Evolutionary conservation across 2,797 vertebrate species (phyloP).

Genomic region (Pipistrellus pygmaeus): DNA sequence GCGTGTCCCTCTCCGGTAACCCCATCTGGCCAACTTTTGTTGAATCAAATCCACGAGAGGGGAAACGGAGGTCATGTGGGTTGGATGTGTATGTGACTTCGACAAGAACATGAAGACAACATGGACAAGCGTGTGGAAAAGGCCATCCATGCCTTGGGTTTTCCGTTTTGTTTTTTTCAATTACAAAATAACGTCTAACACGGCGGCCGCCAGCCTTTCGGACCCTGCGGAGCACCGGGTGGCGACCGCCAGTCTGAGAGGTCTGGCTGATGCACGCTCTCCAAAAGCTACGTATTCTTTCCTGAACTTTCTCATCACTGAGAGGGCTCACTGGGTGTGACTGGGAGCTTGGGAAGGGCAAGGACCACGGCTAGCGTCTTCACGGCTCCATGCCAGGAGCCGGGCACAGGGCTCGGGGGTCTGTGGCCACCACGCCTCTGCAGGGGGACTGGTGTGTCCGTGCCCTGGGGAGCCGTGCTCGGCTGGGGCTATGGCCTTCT

Average conservation of each 20-base stretch:
- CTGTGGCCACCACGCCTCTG: background rate
- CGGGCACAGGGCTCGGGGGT: background rate
- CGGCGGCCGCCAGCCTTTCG: no score
- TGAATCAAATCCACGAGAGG: background rate
- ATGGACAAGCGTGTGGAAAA: background rate
- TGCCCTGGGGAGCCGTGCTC: background rate
- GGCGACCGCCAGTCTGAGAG: no score
- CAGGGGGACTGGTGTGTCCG: no score
- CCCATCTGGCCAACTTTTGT: background rate
- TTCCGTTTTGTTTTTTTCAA: background rate
- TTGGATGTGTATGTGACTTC: background rate
- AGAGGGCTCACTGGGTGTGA: no score
- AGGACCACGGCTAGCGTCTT: rapidly evolving
- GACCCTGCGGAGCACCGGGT: no score
- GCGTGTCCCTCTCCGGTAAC: background rate
- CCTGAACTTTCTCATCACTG: background rate
- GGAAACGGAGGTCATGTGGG: background rate
- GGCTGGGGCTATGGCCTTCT: background rate
- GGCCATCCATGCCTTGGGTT: background rate
- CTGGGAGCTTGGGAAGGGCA: background rate
- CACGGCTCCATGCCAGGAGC: background rate
- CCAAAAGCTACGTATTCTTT: background rate
- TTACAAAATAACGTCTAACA: background rate
- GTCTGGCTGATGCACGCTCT: background rate
- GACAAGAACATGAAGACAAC: background rate